These are phyloP conservation scores for Rhingia campestris DNA, from an alignment of 2,888 invertebrate genomes.

Conservation along the genomic window DNA sequence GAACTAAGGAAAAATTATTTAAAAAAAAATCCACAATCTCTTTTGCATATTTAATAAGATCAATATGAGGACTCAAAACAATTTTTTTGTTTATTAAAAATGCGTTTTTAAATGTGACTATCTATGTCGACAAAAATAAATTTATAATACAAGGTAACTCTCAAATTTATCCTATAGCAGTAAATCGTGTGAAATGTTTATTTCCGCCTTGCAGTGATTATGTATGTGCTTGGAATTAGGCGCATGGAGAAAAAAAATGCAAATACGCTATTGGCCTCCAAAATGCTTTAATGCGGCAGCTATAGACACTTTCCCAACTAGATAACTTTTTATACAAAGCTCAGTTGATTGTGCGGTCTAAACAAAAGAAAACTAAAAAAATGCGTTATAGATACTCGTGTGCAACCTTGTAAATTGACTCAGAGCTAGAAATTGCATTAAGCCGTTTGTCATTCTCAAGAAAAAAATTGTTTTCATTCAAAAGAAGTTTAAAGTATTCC, in stretches of 20 bases:
- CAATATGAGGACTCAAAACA: not conserved
- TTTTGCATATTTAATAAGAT: not conserved
- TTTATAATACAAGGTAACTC: conserved; percentile 5
- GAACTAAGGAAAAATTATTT: too few species aligned
- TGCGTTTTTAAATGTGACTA: not conserved
- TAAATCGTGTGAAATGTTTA: not conserved
- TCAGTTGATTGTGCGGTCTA: too few species aligned
- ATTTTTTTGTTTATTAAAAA: not conserved
- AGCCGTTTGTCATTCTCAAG: too few species aligned
- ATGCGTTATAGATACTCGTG: too few species aligned
- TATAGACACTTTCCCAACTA: too few species aligned
- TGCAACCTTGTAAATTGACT: too few species aligned
- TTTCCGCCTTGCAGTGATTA: not conserved
- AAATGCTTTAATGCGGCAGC: not conserved
- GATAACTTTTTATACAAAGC: too few species aligned
- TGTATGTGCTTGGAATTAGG: not conserved
- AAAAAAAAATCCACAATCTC: too few species aligned
- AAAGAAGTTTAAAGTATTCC: too few species aligned
- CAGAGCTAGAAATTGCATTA: too few species aligned
- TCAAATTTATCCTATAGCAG: not conserved
- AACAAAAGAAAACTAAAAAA: too few species aligned
- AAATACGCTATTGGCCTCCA: not conserved
- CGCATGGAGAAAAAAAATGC: conserved; percentile 2
- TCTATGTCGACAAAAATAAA: not conserved
- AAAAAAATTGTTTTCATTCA: too few species aligned